Evolutionary conservation across 2,113 vertebrate species (phyloP).

Genomic region (Myrmophylax atrothorax): DNA sequence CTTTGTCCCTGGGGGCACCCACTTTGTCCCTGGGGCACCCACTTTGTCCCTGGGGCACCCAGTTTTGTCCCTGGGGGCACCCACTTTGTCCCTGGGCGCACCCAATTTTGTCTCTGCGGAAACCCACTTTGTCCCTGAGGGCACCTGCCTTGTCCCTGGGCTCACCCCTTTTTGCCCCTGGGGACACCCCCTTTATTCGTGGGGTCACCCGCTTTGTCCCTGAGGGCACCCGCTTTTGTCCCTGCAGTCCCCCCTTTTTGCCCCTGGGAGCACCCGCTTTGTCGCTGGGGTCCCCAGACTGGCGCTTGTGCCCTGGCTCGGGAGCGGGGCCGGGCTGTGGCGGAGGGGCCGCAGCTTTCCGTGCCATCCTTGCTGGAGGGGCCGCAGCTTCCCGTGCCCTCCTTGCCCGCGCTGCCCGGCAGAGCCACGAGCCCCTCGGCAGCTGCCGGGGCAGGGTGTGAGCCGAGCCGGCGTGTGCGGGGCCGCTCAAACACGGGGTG

Average conservation of each 20-base stretch:
- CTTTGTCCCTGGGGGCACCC: background rate
- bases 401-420: background rate
- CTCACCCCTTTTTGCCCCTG: background rate
- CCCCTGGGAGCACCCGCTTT: background rate
- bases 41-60: background rate
- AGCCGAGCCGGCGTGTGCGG: background rate
- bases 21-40: too few relatives aligned
- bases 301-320: too few relatives aligned
- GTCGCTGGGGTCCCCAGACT: background rate
- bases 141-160: background rate
- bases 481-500: background rate
- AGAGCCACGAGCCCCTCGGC: background rate
- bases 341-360: too few relatives aligned
- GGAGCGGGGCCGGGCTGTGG: too few relatives aligned
- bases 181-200: background rate
- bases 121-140: background rate
- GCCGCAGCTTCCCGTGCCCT: too few relatives aligned
- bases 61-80: too few relatives aligned
- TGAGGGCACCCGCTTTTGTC: too few relatives aligned
- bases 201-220: too few relatives aligned
- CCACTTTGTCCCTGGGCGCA: too few relatives aligned
- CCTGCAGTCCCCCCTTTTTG: background rate
- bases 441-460: background rate
- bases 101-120: background rate
- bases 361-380: too few relatives aligned